phyloP scores from a whole-genome alignment of 1,140 invertebrate species.

The Meloidogyne exigua region DNA sequence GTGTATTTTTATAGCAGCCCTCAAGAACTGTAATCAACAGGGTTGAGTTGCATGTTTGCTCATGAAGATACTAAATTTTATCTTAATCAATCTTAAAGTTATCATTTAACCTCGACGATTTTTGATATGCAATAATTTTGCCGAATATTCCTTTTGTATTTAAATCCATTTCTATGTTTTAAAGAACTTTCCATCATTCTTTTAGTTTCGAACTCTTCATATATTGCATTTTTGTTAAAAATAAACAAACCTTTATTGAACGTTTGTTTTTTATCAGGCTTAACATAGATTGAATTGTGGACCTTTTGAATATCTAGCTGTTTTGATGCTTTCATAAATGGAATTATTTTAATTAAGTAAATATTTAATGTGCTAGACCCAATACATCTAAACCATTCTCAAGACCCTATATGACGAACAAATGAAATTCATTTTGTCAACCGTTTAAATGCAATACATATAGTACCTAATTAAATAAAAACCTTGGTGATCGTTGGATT shows the following conservation, averaged over 20 bases:
- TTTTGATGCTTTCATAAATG: too few species aligned
- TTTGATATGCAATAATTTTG: not conserved
- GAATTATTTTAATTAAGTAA: too few species aligned
- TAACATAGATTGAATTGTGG: too few species aligned
- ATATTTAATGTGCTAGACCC: too few species aligned
- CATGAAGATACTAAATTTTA: not conserved
- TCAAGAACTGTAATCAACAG: not conserved
- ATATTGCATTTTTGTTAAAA: too few species aligned
- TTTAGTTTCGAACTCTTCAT: not conserved
- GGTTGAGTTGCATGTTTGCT: not conserved
- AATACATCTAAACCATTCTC: too few species aligned
- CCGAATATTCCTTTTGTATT: not conserved
- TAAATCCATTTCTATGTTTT: not conserved
- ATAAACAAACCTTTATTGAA: too few species aligned
- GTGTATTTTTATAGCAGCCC: not conserved
- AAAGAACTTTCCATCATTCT: not conserved
- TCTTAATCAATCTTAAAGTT: not conserved
- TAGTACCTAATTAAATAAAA: not conserved
- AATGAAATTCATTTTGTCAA: too few species aligned
- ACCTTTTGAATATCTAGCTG: too few species aligned
- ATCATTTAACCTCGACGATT: not conserved
- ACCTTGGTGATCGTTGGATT: constrained; percentile 19
- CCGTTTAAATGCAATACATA: too few species aligned
- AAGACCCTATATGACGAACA: too few species aligned
- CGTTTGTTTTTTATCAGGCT: too few species aligned